Evolutionary conservation across 1,140 invertebrate species (phyloP).

Genomic region (Lasioglossum baleicum): DNA sequence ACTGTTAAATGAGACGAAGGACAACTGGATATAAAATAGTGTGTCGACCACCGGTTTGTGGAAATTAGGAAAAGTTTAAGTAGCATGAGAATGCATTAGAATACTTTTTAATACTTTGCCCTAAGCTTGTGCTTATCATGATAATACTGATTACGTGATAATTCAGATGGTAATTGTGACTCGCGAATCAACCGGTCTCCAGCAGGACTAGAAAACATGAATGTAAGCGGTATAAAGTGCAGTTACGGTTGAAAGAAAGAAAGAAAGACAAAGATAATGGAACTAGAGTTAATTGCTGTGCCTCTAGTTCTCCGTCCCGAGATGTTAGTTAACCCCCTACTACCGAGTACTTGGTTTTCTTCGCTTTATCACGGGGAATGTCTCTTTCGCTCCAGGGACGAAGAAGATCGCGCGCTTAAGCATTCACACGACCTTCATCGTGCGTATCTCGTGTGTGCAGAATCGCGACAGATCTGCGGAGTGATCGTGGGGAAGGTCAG

Average conservation of each 20-base stretch:
- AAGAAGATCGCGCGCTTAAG: conserved; percentile 50
- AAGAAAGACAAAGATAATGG: conserved; percentile 53
- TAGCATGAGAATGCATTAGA: too few relatives aligned
- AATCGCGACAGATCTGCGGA: conserved; percentile 18
- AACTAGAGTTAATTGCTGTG: conserved; percentile 67
- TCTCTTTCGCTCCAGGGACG: conserved; percentile 19
- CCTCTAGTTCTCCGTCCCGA: conserved; percentile 55
- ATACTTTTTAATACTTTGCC: too few relatives aligned
- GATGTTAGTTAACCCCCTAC: conserved; percentile 56
- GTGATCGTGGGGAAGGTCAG: conserved; percentile 30
- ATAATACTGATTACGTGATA: too few relatives aligned
- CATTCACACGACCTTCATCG: conserved; percentile 40
- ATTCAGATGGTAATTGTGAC: too few relatives aligned
- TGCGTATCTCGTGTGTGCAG: conserved; percentile 20
- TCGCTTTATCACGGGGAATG: conserved; percentile 14
- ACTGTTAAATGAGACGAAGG: too few relatives aligned
- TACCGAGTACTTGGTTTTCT: background rate
- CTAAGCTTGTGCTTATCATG: too few relatives aligned
- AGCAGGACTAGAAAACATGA: background rate
- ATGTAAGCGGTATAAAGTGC: background rate
- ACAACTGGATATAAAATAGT: too few relatives aligned
- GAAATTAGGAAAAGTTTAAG: too few relatives aligned
- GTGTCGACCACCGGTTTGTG: too few relatives aligned
- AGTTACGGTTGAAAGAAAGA: conserved; percentile 48
- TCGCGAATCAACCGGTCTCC: too few relatives aligned